phyloP scores from a whole-genome alignment of 1,140 invertebrate genomes.

The Scaptomyza graminum region DNA sequence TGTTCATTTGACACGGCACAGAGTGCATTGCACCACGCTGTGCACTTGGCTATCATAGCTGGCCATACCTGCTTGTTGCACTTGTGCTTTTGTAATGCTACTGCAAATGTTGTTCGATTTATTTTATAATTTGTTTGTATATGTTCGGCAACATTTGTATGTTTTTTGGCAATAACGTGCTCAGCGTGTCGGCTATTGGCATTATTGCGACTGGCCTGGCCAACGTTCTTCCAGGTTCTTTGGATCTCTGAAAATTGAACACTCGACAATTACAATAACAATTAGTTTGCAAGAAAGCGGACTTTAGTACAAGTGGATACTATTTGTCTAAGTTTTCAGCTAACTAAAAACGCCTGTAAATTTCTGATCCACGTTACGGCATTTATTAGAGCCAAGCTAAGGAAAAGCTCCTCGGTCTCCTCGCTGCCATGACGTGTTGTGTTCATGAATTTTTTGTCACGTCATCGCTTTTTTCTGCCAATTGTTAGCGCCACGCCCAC shows the following conservation, averaged over 20 bases:
- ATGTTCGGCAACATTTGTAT: constrained; percentile 73
- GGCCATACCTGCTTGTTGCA: constrained; percentile 7
- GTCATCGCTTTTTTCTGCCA: constrained; percentile 52
- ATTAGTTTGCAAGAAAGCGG: background rate
- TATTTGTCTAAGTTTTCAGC: constrained; percentile 31
- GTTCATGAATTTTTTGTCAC: constrained; percentile 49
- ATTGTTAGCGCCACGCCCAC: constrained; percentile 28
- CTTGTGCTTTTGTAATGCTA: constrained; percentile 11
- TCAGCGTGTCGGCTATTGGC: constrained; percentile 23
- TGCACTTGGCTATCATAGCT: background rate
- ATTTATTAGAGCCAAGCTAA: constrained; percentile 10
- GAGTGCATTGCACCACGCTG: background rate
- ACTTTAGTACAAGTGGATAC: constrained; percentile 15
- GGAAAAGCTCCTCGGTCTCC: background rate
- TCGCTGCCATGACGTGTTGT: constrained; percentile 58
- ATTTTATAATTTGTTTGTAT: constrained; percentile 32
- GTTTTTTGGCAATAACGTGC: constrained; percentile 75
- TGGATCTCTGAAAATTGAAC: constrained; percentile 13
- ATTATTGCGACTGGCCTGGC: constrained; percentile 10
- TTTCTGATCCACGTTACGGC: constrained; percentile 30
- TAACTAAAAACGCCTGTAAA: constrained; percentile 47
- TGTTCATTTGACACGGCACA: background rate
- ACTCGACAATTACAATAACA: background rate
- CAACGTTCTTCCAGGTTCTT: background rate
- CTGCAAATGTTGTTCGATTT: constrained; percentile 8